Evolutionary conservation across 2,888 invertebrate genomes (phyloP).

Genomic region (Stenodera caucasica): DNA sequence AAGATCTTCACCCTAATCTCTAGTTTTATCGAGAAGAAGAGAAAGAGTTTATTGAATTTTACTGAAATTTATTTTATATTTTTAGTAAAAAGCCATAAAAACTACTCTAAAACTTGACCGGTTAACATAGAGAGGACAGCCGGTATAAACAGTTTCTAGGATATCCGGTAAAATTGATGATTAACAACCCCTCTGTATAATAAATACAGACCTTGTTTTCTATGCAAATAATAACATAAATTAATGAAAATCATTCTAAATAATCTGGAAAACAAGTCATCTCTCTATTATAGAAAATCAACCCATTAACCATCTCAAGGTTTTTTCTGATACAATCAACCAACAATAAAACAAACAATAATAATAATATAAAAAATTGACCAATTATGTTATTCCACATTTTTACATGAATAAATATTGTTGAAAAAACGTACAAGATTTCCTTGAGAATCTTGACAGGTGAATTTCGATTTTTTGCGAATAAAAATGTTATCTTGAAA

Average conservation of each 20-base stretch:
- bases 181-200: not conserved
- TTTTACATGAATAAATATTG: not conserved
- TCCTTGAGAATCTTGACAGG: slow-evolving; percentile 1
- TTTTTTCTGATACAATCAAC: not conserved
- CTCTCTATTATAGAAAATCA: slow-evolving; percentile 1
- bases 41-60: too few species aligned
- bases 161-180: not conserved
- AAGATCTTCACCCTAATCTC: too few species aligned
- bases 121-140: too few species aligned
- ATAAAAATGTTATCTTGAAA: not conserved
- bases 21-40: too few species aligned
- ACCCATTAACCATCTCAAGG: slow-evolving; percentile 7
- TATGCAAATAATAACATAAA: not conserved
- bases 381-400: not conserved
- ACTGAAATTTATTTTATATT: too few species aligned
- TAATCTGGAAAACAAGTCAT: not conserved
- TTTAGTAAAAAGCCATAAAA: too few species aligned
- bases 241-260: not conserved
- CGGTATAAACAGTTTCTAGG: too few species aligned
- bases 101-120: too few species aligned
- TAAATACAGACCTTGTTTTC: not conserved
- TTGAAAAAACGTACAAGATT: not conserved
- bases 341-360: slow-evolving; percentile 1
- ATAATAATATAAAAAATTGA: not conserved
- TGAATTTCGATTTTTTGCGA: not conserved